Conservation (phyloP, 2,797 vertebrate genomes). For the Phrynocephalus vlangalii region DNA sequence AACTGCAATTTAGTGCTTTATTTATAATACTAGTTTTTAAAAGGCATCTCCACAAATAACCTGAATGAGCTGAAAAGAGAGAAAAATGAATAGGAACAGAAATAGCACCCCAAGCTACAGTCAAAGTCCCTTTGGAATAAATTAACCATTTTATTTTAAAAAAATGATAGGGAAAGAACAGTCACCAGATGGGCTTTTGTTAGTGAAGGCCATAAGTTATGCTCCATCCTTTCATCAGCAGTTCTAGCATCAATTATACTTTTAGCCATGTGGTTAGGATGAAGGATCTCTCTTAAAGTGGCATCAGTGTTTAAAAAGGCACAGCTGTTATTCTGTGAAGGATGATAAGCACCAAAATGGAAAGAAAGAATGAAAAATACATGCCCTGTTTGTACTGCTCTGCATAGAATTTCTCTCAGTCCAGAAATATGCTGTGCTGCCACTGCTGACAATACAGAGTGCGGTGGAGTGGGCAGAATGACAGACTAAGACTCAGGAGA, state of each 20-base stretch:
- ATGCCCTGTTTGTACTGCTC: not conserved
- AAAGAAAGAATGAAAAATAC: not conserved
- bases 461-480: not conserved
- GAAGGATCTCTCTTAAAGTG: slow-evolving; percentile 23
- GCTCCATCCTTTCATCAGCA: slow-evolving; percentile 23
- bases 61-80: slow-evolving; percentile 51
- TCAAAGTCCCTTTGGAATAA: not conserved
- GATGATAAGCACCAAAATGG: not conserved
- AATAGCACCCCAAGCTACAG: slow-evolving; percentile 59
- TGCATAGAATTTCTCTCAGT: not conserved
- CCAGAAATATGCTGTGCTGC: not conserved
- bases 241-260: slow-evolving; percentile 34
- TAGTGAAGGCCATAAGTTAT: slow-evolving; percentile 30
- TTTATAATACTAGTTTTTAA: slow-evolving; percentile 67
- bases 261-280: not conserved
- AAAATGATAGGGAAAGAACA: slow-evolving; percentile 21
- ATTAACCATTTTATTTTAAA: slow-evolving; percentile 1
- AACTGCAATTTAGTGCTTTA: slow-evolving; percentile 58
- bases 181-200: slow-evolving; percentile 41
- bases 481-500: not conserved
- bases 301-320: slow-evolving; percentile 12
- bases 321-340: slow-evolving; percentile 18
- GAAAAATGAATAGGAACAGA: slow-evolving; percentile 70
- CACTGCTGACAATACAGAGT: not conserved
- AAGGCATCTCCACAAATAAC: slow-evolving; percentile 67